Evolutionary conservation across 2,797 vertebrate species (phyloP).

Genomic region (Tragopan temminckii): DNA sequence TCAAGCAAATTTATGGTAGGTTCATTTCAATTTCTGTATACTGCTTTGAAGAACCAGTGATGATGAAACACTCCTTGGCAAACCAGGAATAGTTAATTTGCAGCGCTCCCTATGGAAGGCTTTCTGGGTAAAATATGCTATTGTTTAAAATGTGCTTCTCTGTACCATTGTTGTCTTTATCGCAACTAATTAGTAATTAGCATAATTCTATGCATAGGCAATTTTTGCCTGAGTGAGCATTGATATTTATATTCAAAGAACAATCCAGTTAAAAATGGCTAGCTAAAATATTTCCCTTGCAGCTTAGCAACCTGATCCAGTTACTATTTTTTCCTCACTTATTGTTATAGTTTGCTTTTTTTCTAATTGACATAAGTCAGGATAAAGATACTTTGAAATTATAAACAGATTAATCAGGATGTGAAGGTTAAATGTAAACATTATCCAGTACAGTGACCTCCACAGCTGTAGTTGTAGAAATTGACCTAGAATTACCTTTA

Average conservation of each 20-base stretch:
- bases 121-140: neutral
- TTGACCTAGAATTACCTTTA: neutral
- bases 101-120: neutral
- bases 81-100: neutral
- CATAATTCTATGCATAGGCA: neutral
- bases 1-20: neutral
- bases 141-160: neutral
- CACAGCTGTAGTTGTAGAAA: neutral
- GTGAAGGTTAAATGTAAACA: neutral
- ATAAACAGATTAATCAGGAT: neutral
- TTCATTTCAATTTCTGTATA: neutral
- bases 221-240: neutral
- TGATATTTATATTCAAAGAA: slow-evolving; percentile 10
- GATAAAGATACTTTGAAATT: neutral
- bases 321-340: neutral
- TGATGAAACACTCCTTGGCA: neutral
- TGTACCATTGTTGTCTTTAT: neutral
- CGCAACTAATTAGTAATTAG: neutral
- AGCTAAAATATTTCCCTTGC: neutral
- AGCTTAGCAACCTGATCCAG: neutral
- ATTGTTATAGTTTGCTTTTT: neutral
- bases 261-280: neutral
- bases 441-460: neutral
- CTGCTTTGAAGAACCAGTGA: neutral
- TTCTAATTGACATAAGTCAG: neutral